A percentile compares a stretch with the other conserved stretches of the same genome.
phyloP scores from a whole-genome alignment of 2,888 invertebrate genomes.

The Lacanobia oleracea region DNA sequence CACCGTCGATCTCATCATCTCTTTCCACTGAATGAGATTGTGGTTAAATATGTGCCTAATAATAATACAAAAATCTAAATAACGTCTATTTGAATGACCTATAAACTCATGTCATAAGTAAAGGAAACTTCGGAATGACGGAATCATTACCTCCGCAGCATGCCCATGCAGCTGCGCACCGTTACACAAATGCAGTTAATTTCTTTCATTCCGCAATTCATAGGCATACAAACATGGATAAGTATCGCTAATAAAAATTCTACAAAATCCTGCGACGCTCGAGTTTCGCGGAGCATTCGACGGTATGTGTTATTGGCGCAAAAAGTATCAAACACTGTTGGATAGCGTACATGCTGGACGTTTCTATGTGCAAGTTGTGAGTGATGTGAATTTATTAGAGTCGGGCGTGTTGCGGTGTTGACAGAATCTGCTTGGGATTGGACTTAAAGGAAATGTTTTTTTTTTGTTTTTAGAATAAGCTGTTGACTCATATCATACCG shows the following conservation, averaged over 20 bases:
- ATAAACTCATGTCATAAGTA: background rate
- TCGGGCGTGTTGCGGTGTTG: background rate
- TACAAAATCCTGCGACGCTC: slow-evolving; percentile 65
- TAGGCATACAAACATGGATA: slow-evolving; percentile 55
- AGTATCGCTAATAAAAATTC: slow-evolving; percentile 73
- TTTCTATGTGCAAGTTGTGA: slow-evolving; percentile 26
- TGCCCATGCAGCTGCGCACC: slow-evolving; percentile 9
- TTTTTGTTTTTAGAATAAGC: background rate
- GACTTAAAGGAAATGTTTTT: background rate
- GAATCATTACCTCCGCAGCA: slow-evolving; percentile 8
- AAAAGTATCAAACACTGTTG: slow-evolving; percentile 68
- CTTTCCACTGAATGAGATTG: no score
- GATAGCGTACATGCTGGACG: slow-evolving; percentile 37
- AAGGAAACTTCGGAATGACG: background rate
- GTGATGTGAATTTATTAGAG: slow-evolving; percentile 42
- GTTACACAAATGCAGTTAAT: slow-evolving; percentile 36
- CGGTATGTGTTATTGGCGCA: slow-evolving; percentile 78
- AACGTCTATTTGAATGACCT: no score
- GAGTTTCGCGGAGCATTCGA: slow-evolving; percentile 49
- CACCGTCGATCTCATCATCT: no score
- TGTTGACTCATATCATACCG: background rate
- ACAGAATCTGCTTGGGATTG: background rate
- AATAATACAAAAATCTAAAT: no score
- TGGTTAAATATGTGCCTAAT: no score
- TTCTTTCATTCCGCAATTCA: slow-evolving; percentile 53